Conservation (phyloP, 2,113 vertebrate species). For the Heteronetta atricapilla region DNA sequence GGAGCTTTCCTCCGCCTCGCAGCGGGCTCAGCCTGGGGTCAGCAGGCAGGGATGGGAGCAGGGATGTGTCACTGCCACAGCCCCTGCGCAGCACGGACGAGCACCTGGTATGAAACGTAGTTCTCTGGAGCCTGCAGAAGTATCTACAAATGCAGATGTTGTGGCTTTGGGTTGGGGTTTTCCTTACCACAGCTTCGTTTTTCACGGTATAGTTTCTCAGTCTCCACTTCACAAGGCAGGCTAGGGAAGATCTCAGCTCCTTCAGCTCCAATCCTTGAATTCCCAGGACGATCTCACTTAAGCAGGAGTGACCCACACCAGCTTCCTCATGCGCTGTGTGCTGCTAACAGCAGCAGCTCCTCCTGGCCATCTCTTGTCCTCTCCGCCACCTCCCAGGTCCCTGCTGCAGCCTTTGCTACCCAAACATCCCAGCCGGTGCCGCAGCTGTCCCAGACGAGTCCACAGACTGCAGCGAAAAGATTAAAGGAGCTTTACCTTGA, state of each 20-base stretch:
- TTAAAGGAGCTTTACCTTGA: conserved; percentile 53
- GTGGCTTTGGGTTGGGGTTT: neutral
- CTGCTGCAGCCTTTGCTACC: neutral
- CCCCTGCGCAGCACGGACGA: neutral
- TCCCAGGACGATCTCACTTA: neutral
- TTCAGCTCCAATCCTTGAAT: neutral
- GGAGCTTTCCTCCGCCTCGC: neutral
- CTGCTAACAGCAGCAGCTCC: neutral
- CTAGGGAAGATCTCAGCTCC: neutral
- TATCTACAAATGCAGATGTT: accelerated
- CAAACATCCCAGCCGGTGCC: accelerated
- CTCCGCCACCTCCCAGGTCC: neutral
- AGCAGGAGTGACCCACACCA: neutral
- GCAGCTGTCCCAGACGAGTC: neutral
- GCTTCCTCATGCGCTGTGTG: accelerated
- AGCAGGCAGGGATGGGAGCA: neutral
- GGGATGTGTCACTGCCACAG: neutral
- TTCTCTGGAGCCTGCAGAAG: neutral
- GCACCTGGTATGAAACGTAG: accelerated
- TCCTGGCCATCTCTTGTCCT: accelerated
- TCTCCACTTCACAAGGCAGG: neutral
- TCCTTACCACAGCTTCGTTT: neutral
- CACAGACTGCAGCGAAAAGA: neutral
- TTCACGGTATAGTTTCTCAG: neutral
- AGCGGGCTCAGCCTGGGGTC: neutral